These are phyloP conservation scores for Ornithorhynchus anatinus DNA, from an alignment of 2,113 vertebrate genomes.

Conservation along the genomic window DNA sequence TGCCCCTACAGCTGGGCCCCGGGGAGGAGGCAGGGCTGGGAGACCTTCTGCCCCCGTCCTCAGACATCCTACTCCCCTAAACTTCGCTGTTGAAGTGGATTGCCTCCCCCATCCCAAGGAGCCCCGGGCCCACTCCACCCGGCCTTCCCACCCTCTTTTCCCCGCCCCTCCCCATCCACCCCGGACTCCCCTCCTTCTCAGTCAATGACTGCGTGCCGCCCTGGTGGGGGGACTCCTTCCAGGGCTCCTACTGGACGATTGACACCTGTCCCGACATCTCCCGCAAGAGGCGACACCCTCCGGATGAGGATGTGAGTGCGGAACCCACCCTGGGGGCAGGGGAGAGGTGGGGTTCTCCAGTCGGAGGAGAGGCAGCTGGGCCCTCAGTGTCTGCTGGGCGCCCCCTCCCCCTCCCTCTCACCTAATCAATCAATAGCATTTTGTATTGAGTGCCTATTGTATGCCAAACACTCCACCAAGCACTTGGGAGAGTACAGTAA, in stretches of 20 bases:
- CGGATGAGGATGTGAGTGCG: slow-evolving; percentile 81
- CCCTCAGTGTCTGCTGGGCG: too few species aligned
- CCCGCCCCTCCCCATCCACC: not conserved
- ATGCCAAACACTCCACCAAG: too few species aligned
- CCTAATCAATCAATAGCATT: too few species aligned
- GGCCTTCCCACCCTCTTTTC: too few species aligned
- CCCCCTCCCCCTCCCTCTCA: not conserved
- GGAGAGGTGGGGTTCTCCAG: too few species aligned
- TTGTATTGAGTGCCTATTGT: too few species aligned
- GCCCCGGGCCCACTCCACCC: too few species aligned
- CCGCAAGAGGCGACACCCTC: slow-evolving; percentile 86
- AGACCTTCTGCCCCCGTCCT: not conserved
- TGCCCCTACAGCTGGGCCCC: too few species aligned
- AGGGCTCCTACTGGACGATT: slow-evolving; percentile 98
- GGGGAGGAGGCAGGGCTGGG: too few species aligned
- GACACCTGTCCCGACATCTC: slow-evolving; percentile 84
- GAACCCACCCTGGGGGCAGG: not conserved
- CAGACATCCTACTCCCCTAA: not conserved
- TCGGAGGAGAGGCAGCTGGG: not conserved
- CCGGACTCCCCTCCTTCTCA: not conserved
- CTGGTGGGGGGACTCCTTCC: slow-evolving; percentile 44
- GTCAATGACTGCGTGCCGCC: not conserved
- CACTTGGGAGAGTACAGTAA: too few species aligned
- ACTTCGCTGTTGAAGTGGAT: too few species aligned
- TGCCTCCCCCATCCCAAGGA: too few species aligned